phyloP scores from a whole-genome alignment of 2,113 vertebrate genomes.

The Lanius collurio region DNA sequence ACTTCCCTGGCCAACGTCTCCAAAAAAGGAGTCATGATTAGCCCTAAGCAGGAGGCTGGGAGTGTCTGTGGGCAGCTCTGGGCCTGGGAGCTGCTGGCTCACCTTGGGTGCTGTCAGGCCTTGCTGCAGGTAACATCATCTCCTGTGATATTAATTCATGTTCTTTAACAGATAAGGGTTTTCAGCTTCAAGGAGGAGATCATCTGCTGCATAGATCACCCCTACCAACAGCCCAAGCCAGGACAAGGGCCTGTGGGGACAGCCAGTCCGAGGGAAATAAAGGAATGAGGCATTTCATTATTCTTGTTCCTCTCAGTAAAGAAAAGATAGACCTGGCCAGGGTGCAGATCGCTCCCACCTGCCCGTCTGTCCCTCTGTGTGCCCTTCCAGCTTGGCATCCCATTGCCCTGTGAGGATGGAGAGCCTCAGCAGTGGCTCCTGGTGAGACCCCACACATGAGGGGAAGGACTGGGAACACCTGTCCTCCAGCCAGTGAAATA shows the following conservation, averaged over 20 bases:
- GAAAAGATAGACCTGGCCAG: neutral
- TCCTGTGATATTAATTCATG: neutral
- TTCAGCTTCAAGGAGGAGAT: neutral
- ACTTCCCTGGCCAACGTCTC: neutral
- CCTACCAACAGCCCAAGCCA: neutral
- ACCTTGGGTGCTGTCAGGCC: neutral
- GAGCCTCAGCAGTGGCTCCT: neutral
- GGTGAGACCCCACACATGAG: neutral
- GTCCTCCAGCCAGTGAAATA: neutral
- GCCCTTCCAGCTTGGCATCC: neutral
- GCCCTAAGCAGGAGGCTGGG: neutral
- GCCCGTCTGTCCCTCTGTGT: neutral
- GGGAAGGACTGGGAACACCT: neutral
- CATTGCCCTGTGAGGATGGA: neutral
- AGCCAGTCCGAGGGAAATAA: neutral
- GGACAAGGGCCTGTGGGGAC: neutral
- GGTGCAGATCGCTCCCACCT: neutral
- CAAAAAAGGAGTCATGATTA: neutral
- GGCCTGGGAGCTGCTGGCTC: neutral
- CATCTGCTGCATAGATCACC: neutral
- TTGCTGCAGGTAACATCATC: neutral
- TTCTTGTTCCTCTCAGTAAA: neutral
- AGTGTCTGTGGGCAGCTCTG: rapidly evolving
- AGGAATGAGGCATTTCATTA: neutral
- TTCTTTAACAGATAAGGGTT: neutral